A percentile compares a stretch with the other conserved stretches of the same genome.
Conservation (phyloP, 2,113 vertebrate genomes). For the Loxodonta africana region DNA sequence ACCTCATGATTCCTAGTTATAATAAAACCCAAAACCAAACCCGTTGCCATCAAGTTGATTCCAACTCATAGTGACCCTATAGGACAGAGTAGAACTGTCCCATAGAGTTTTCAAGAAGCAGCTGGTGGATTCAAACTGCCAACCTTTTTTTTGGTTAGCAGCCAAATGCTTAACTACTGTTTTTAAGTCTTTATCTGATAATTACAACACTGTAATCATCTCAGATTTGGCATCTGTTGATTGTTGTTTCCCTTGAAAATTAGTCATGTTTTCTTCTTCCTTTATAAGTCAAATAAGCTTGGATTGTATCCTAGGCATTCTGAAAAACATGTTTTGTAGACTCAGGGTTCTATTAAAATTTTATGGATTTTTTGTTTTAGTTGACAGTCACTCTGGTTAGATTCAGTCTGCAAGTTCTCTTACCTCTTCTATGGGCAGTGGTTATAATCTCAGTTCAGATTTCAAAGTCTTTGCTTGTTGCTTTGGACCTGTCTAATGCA, state of each 20-base stretch:
- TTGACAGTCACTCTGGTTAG: background rate
- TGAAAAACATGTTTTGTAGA: background rate
- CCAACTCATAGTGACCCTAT: too few species aligned
- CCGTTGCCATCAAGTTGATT: too few species aligned
- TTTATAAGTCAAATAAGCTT: background rate
- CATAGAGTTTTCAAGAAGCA: too few species aligned
- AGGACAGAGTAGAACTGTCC: too few species aligned
- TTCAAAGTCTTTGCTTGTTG: background rate
- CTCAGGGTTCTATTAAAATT: background rate
- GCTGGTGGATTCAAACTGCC: too few species aligned
- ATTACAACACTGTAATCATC: background rate
- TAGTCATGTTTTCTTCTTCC: background rate
- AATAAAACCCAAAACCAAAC: too few species aligned
- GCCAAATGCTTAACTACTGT: too few species aligned
- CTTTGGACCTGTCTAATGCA: background rate
- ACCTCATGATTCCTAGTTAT: background rate
- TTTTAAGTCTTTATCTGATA: background rate
- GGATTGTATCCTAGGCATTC: background rate
- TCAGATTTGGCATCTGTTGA: background rate
- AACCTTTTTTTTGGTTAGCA: too few species aligned
- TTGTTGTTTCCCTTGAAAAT: background rate
- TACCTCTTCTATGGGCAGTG: background rate
- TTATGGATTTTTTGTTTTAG: background rate
- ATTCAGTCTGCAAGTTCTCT: background rate
- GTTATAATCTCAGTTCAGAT: background rate